A percentile compares a stretch with the other conserved stretches of the same genome.
Conservation (phyloP, 2,113 vertebrate species). For the Hippolais icterina region DNA sequence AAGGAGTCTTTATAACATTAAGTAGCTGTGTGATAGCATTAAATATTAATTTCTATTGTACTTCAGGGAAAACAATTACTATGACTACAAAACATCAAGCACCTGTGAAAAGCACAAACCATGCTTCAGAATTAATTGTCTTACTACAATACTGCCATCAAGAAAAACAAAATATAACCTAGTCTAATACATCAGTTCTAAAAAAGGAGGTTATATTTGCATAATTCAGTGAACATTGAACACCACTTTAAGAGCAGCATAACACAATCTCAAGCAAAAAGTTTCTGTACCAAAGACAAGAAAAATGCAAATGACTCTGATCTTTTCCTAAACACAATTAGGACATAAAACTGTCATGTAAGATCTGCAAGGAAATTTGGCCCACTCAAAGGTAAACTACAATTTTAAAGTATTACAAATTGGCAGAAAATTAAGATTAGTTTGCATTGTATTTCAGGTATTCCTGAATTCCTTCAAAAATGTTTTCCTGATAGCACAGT, state of each 20-base stretch:
- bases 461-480: background rate
- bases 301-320: slow-evolving; percentile 1
- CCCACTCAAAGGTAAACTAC: background rate
- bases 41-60: slow-evolving; percentile 67
- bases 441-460: background rate
- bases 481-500: background rate
- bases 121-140: slow-evolving; percentile 19
- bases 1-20: slow-evolving; percentile 58
- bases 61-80: slow-evolving; percentile 66
- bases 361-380: background rate
- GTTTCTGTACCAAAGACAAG: slow-evolving; percentile 3
- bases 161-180: slow-evolving; percentile 7
- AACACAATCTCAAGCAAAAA: slow-evolving; percentile 43
- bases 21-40: slow-evolving; percentile 57
- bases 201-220: slow-evolving; percentile 60
- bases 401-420: background rate
- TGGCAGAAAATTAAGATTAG: background rate
- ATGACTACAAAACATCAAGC: slow-evolving; percentile 50
- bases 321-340: background rate
- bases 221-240: slow-evolving; percentile 51
- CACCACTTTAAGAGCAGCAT: background rate
- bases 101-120: slow-evolving; percentile 46
- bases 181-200: background rate
- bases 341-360: background rate
- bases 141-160: background rate